Evolutionary conservation across 2,888 invertebrate species (phyloP), one percentile per base, ranked within the genome.

Genomic region (Amiota communis): DNA sequence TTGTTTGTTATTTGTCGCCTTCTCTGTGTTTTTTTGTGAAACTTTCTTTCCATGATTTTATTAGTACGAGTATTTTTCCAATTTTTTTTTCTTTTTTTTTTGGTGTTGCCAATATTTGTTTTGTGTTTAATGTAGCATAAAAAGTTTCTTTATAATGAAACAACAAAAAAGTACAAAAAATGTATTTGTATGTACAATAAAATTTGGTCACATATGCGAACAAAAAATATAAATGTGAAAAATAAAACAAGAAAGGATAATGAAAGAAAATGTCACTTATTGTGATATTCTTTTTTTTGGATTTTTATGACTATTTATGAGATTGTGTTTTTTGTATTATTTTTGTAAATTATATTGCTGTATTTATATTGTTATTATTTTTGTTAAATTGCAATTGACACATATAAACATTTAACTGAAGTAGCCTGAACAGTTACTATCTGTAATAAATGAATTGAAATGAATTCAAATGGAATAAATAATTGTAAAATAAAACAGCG

Each of bases 181-280:
- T 46, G 15, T 65, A 48, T 47, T 65, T 65, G n/a, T n/a, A n/a
- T n/a, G n/a, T 46, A 71, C 83, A 83, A 83, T 83, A 86, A 86
- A 86, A 82, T 85, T 75, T 79, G 83, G 83, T 74, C 85, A 81
- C 86, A 86, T 83, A 77, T 83, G 83, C 75, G 77, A 68, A 51
- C 73, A 73, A 68, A 76, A 36, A 56, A 70, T 46, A 65, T 56
- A 36, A 36, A 36, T 6, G 6, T 2, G 36, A 6, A 36, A 36
- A 36, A 36, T n/a, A n/a, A 36, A 2, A 36, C 3, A 36, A 36
- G 8, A 36, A 36, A 36, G 36, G 36, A 36, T 6, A 36, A 36
- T 36, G 36, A 36, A 36, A 36, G 36, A 36, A 36, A 36, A 36
- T 36, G 36, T 36, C 36, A 36, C 4, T 36, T 36, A 36, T 36